Base-by-base conservation (phyloP, 2,888 invertebrate species). In the Tenthredo amoena region DNA sequence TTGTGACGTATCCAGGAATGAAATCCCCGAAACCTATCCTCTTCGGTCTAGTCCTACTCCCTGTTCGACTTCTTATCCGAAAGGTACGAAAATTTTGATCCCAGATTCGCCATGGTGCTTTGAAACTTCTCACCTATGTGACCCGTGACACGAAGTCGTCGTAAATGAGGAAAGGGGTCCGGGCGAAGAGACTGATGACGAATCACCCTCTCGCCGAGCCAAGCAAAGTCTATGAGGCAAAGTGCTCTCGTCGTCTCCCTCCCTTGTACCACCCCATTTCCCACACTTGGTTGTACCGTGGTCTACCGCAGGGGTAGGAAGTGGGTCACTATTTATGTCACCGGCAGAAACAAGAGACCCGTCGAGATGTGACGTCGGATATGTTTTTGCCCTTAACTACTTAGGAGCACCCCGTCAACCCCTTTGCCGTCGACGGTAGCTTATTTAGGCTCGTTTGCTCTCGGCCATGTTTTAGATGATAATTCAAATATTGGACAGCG, bases 281-380 rank as follows among this genome's bases (percentile, higher is more conserved):
- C 40, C 68, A 65, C 65, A 31, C 65, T 82, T 82, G 65, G 83
- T 83, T 31, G 83, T 68, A 58, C n/a, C 47, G 31, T 71, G 50
- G 68, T 83, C 47, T 83, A 47, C 83, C 58, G 84, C 86, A 71
- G 86, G 84, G 86, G 58, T 72, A 84, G 87, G 77, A 89, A 90
- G 87, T 88, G 86, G 88, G 88, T 87, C 87, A 86, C 87, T 89
- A 90, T 89, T 89, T 90, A 87, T 88, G 87, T 89, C 87, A 88
- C 86, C 87, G 85, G 86, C 88, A 87, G 86, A 89, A 87, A 82
- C 68, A 83, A 71, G 83, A 31, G 83, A 83, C 83, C 82, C 83
- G 83, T 65, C 65, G 68, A 68, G 83, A 83, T 83, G 26, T 83
- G 83, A 83, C 50, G 83, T 83, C 21, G 68, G 83, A 83, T 83